Conservation (phyloP, 2,888 invertebrate genomes). For the Cabera pusaria region DNA sequence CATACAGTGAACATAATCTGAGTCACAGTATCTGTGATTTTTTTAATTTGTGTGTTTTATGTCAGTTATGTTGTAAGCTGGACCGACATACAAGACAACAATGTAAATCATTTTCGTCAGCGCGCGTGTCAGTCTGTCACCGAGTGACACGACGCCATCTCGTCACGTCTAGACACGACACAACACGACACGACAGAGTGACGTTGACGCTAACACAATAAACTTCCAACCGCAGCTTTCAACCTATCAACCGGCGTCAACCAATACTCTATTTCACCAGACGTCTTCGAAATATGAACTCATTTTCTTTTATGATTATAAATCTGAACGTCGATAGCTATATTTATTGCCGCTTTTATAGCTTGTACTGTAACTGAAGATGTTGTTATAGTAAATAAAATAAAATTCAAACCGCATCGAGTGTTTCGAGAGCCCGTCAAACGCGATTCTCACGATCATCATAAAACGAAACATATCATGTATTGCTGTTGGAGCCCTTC, state of each 20-base stretch:
- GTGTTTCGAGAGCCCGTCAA: conserved; percentile 40
- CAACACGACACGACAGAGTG: conserved; percentile 33
- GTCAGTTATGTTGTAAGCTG: conserved; percentile 29
- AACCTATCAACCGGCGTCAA: too few relatives aligned
- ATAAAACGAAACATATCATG: conserved; percentile 51
- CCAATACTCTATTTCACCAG: conserved; percentile 24
- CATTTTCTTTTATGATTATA: conserved; percentile 55
- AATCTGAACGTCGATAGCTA: conserved; percentile 52
- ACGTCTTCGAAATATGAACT: conserved; percentile 32
- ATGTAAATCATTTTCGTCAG: conserved; percentile 41
- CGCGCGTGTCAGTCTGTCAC: conserved; percentile 25
- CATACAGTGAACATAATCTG: too few relatives aligned
- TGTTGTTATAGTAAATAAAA: conserved; percentile 72
- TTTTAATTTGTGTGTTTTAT: too few relatives aligned
- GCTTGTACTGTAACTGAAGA: conserved; percentile 58
- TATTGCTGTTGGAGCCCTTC: conserved; percentile 65
- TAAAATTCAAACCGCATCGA: conserved; percentile 43
- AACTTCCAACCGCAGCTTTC: conserved; percentile 24
- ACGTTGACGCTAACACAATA: conserved; percentile 39
- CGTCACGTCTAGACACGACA: conserved; percentile 2
- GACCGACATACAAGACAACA: conserved; percentile 34
- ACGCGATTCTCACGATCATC: conserved; percentile 48
- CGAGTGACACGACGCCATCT: conserved; percentile 5
- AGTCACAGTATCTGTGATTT: too few relatives aligned
- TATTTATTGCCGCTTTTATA: conserved; percentile 58